These are phyloP conservation scores for Formica selysi DNA, from an alignment of 1,140 invertebrate species.

Conservation along the genomic window DNA sequence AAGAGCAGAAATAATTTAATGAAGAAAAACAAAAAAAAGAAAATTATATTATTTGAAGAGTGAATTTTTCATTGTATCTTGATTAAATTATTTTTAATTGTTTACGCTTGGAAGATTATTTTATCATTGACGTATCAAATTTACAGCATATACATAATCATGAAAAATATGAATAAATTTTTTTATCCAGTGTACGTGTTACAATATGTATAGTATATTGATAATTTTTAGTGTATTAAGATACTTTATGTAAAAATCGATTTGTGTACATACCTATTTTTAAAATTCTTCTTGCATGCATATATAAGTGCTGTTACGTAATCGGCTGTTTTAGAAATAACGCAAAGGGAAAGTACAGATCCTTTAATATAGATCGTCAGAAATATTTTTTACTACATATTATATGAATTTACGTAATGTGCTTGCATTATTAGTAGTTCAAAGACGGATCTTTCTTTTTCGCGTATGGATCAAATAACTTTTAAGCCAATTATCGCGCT, in stretches of 20 bases:
- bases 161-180: conserved; percentile 18
- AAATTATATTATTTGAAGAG: not conserved
- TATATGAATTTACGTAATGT: conserved; percentile 27
- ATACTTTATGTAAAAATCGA: conserved; percentile 62
- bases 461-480: conserved; percentile 17
- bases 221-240: conserved; percentile 35
- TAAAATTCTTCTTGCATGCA: conserved; percentile 66
- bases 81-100: not conserved
- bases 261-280: conserved; percentile 66
- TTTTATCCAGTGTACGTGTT: not conserved
- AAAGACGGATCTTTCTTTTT: not conserved
- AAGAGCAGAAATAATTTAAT: not conserved
- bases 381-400: conserved; percentile 27
- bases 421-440: conserved; percentile 23
- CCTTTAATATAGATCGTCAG: conserved; percentile 27
- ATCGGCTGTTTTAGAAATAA: conserved; percentile 38
- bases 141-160: not conserved
- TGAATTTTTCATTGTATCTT: not conserved
- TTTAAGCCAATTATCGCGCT: conserved; percentile 26
- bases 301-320: conserved; percentile 63
- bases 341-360: conserved; percentile 34
- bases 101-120: not conserved
- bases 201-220: conserved; percentile 58
- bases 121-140: conserved; percentile 2
- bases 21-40: not conserved